Base-by-base conservation (phyloP, 37 sponge, comb jelly and placozoan species). In the Cliona cf. orientalis region DNA sequence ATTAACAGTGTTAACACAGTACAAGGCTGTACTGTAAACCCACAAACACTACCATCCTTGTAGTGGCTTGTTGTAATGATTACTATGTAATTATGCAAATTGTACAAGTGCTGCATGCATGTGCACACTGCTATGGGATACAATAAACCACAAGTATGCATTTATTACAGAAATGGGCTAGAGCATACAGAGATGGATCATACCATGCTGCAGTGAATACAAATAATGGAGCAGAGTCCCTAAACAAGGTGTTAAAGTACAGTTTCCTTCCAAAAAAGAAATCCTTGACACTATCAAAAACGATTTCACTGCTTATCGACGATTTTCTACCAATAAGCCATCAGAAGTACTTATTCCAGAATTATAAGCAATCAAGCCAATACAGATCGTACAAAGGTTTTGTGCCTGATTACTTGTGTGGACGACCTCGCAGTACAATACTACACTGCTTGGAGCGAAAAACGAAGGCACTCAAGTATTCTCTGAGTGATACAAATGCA, bases 161-260 rank as follows among this genome's bases (percentile, higher is more conserved):
- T n/a, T n/a, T n/a, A 19, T 49, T 49, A 49, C 53, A 49, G 53
- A 49, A 49, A 49, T 49, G 53, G 53, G 53, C 53, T 49, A 49
- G 53, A 49, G 53, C 53, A 9, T 49, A 49, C 14, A 9, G 53
- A 19, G 53, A 49, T 49, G 53, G 53, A 49, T 49, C 53, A 49
- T 49, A 49, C 53, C 53, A 49, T 49, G 53, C 53, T 14, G 53
- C 53, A 49, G 53, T 49, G 53, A 49, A 49, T 49, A 49, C 53
- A 9, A 49, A 49, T 49, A 49, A 49, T 49, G 53, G 53, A 49
- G 53, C 53, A 49, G 53, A 49, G 53, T 49, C 53, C 14, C 14
- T 49, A 49, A 49, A 49, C 53, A 49, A 49, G 53, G 14, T 49
- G 14, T 14, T 49, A 49, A 49, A 49, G 14, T 49, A 49, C 53